These are phyloP conservation scores for Elgaria multicarinata DNA, from an alignment of 2,113 vertebrate species.

Conservation along the genomic window DNA sequence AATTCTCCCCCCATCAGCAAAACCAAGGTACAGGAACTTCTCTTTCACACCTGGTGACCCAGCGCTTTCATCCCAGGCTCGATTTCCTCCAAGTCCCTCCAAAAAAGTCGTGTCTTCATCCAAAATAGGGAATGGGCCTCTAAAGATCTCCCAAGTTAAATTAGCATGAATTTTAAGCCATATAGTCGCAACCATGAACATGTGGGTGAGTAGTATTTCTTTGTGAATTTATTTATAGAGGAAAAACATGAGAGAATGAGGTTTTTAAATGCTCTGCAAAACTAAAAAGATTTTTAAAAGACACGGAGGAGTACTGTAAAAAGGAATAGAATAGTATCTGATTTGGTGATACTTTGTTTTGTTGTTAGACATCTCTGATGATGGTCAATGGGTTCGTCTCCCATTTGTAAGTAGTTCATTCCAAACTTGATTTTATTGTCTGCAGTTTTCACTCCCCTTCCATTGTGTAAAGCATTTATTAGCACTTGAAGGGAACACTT, in stretches of 20 bases:
- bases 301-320: background rate
- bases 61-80: no score
- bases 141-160: background rate
- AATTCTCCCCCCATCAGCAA: no score
- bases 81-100: no score
- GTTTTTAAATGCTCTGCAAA: background rate
- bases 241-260: background rate
- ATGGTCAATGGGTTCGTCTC: conserved; percentile 3
- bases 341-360: background rate
- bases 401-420: conserved; percentile 21
- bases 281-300: background rate
- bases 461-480: conserved; percentile 17
- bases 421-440: conserved; percentile 28
- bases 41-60: no score
- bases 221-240: background rate
- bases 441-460: background rate
- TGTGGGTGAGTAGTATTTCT: background rate
- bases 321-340: background rate
- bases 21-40: no score
- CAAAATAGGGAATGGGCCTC: no score
- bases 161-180: background rate
- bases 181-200: background rate
- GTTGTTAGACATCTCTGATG: background rate
- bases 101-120: no score
- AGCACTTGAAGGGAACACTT: background rate